phyloP scores from a whole-genome alignment of 2,888 invertebrate species.

The Galeruca laticollis region DNA sequence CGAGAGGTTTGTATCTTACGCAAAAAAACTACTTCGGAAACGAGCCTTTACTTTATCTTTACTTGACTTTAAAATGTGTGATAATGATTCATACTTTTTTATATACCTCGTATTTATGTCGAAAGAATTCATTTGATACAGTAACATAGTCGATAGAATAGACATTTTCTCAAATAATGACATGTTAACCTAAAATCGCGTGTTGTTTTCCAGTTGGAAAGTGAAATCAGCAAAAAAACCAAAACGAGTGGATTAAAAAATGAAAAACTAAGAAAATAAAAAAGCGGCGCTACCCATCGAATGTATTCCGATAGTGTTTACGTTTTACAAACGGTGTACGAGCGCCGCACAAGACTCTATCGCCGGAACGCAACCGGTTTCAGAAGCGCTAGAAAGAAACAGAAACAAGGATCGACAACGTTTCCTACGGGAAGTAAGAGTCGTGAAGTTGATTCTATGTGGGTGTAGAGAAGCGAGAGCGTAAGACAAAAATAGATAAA shows the following conservation, averaged over 20 bases:
- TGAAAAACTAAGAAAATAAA: slow-evolving; percentile 36
- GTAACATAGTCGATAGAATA: not conserved
- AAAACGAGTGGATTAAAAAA: slow-evolving; percentile 26
- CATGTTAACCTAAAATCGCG: slow-evolving; percentile 31
- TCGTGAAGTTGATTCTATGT: slow-evolving; percentile 58
- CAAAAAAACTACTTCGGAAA: too few species aligned
- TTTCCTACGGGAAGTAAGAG: slow-evolving; percentile 54
- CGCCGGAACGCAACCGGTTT: slow-evolving; percentile 37
- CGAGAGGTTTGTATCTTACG: too few species aligned
- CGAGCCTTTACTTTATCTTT: too few species aligned
- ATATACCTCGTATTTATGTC: too few species aligned
- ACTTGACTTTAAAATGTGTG: too few species aligned
- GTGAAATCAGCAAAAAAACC: slow-evolving; percentile 41
- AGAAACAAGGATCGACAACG: slow-evolving; percentile 43
- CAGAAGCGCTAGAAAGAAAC: slow-evolving; percentile 43
- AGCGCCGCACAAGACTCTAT: slow-evolving; percentile 39
- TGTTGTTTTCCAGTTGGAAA: slow-evolving; percentile 31
- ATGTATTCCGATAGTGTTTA: slow-evolving; percentile 35
- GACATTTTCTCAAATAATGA: slow-evolving; percentile 4
- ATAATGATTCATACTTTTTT: too few species aligned
- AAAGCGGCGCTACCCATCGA: slow-evolving; percentile 24
- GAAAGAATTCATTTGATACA: too few species aligned
- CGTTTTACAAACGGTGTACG: slow-evolving; percentile 31
- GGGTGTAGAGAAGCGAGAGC: slow-evolving; percentile 63
- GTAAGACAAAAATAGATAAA: slow-evolving; percentile 68